Base-by-base conservation (phyloP, 2,797 vertebrate species). In the Neoniphon sammara region DNA sequence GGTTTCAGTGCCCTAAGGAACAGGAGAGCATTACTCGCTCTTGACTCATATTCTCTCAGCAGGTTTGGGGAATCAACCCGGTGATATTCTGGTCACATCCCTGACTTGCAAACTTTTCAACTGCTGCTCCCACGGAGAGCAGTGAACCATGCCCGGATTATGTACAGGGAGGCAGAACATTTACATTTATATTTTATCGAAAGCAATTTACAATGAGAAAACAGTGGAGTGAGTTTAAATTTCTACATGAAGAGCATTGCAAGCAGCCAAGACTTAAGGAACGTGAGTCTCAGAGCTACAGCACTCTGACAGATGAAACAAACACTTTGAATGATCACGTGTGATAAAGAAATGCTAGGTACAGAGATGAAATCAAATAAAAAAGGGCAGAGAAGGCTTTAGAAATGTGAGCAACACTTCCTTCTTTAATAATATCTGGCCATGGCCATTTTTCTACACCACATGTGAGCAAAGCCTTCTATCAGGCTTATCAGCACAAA, bases 401-500 rank as follows among this genome's bases (percentile, higher is more conserved):
- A 50, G 18, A 53, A 61, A 50, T 62, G 5, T 46, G 55, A 44
- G 60, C 56, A 23, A 20, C 10, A 12, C 52, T 54, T 82, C 39
- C 23, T 65, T 49, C 74, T 46, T 78, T 80, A 78, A 82, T 70
- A 55, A 77, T 77, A 62, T 50, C 66, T 50, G 52, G 75, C 72
- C 20, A 21, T 34, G 42, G 73, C 61, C 71, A 30, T 34, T 61
- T 50, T 56, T 71, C 75, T 39, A 39, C 36, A 10, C 36, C 60
- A 78, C 81, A 65, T 74, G 70, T 76, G 66, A 66, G 69, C 67
- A 77, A 66, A 77, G 77, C 70, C 75, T 68, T 66, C 68, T 75
- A 69, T 82, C 71, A 77, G 56, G 46, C 63, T 76, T 64, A 88
- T 79, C 59, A 78, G 81, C 58, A 71, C 79, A 85, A 70, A 77